Evolutionary conservation across 1,140 invertebrate species (phyloP).

Genomic region (Kradibia gibbosae): DNA sequence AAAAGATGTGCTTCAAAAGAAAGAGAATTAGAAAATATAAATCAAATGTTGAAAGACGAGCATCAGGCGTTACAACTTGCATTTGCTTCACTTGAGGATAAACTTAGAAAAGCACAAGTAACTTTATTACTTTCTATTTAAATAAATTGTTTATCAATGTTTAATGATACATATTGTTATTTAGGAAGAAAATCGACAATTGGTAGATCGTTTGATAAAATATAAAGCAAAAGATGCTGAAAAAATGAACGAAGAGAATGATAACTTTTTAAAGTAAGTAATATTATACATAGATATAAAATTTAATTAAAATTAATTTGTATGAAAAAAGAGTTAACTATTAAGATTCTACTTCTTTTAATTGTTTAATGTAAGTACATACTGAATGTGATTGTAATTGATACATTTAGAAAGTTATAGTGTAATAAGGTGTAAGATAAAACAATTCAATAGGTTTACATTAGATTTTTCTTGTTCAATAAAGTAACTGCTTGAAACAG

Average conservation of each 20-base stretch:
- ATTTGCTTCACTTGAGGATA: conserved; percentile 90
- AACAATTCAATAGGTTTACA: conserved; percentile 16
- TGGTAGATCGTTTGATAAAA: conserved; percentile 90
- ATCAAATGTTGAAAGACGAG: conserved; percentile 93
- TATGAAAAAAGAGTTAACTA: background rate
- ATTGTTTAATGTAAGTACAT: conserved; percentile 18
- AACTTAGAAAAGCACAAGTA: conserved; percentile 88
- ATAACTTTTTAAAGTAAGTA: conserved; percentile 89
- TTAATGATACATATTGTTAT: conserved; percentile 52
- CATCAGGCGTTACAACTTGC: conserved; percentile 94
- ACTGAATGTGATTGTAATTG: background rate
- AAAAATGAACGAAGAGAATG: conserved; percentile 94
- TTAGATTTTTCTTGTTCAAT: conserved; percentile 27
- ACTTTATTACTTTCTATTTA: conserved; percentile 34
- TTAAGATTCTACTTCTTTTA: conserved; percentile 22
- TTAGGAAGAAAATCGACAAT: conserved; percentile 91
- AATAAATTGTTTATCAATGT: conserved; percentile 1
- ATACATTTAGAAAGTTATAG: conserved; percentile 23
- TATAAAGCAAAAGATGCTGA: conserved; percentile 96
- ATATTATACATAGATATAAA: background rate
- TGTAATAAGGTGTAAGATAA: conserved; percentile 8
- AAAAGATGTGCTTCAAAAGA: conserved; percentile 77
- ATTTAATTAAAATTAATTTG: conserved; percentile 13
- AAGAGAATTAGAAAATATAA: conserved; percentile 83
- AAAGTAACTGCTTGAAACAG: conserved; percentile 25